These are phyloP conservation scores for Ichneumoninae sp. DNA, from an alignment of 2,888 invertebrate species.

Conservation along the genomic window DNA sequence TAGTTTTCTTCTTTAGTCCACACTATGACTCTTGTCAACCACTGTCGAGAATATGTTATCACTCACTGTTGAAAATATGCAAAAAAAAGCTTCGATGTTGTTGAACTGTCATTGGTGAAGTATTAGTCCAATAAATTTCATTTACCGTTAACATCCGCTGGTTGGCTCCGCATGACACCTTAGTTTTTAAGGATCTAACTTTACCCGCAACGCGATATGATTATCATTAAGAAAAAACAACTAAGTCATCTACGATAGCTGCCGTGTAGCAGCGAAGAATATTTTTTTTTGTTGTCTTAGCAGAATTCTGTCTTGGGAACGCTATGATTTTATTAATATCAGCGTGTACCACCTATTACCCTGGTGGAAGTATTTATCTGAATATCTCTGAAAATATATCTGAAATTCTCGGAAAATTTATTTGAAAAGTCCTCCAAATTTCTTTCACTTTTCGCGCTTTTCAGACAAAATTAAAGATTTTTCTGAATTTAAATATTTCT, in stretches of 20 bases:
- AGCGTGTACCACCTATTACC: not conserved
- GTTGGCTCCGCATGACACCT: not conserved
- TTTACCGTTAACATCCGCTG: not conserved
- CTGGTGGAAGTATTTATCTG: too few species aligned
- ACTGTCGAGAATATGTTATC: too few species aligned
- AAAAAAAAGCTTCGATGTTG: not conserved
- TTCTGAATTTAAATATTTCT: too few species aligned
- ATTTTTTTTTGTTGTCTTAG: not conserved
- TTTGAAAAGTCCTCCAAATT: too few species aligned
- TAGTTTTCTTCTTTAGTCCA: not conserved
- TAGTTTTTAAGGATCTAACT: too few species aligned
- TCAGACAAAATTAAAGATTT: too few species aligned
- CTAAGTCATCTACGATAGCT: constrained; percentile 26
- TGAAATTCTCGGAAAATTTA: too few species aligned
- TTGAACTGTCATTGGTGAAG: constrained; percentile 30
- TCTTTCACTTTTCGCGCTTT: too few species aligned
- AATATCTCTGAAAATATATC: too few species aligned
- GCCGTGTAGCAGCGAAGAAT: not conserved
- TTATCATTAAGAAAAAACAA: not conserved
- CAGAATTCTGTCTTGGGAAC: not conserved
- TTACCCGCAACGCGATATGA: too few species aligned
- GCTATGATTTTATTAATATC: too few species aligned
- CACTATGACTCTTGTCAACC: not conserved
- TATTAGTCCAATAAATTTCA: constrained; percentile 43
- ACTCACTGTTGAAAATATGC: not conserved